Base-by-base conservation (phyloP, 2,113 vertebrate genomes). In the Sardina pilchardus region DNA sequence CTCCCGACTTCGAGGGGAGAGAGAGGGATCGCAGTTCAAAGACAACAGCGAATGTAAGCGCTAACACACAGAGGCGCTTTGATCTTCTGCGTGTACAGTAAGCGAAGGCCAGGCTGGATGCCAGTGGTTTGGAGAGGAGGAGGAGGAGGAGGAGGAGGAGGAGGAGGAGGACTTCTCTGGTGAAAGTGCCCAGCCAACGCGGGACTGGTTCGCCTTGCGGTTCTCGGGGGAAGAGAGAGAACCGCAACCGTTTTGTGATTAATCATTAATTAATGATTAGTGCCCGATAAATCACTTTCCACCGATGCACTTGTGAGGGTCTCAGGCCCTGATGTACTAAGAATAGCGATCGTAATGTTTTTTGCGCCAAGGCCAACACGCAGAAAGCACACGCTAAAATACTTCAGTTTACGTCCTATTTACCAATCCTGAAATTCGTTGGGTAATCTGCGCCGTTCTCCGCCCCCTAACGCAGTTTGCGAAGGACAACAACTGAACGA, bases 1-100 rank as follows among this genome's bases (percentile, higher is more conserved):
- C 30, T 78, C 12, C 14, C 44, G 82, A 85, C 10, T 30, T 75
- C 34, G 39, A 81, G 30, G 81, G 42, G 19, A 82, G 48, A 82
- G 48, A 30, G 42, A 67, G 82, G 63, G 42, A 86, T 82, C 43
- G 63, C 30, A 56, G 71, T 81, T 84, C 85, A 90, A 86, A 86
- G 21, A 81, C 84, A 89, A 83, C 34, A 83, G 39, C n/a, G 47
- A 81, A 14, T 67, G 12, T 42, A 83, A 82, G 83, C 36, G 30
- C 43, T 44, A 67, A 80, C 78, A 86, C 83, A 84, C 42, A 85
- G 53, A 78, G 21, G 56, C 44, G 42, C 81, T 89, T 88, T 85
- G 56, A 85, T 86, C 63, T 87, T 82, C 30, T 50, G 71, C 44
- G 75, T 42, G 59, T 85, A 56, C 44, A 53, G 82, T 39, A 83